Conservation (phyloP, 2,113 vertebrate species). For the Spilogale gracilis region DNA sequence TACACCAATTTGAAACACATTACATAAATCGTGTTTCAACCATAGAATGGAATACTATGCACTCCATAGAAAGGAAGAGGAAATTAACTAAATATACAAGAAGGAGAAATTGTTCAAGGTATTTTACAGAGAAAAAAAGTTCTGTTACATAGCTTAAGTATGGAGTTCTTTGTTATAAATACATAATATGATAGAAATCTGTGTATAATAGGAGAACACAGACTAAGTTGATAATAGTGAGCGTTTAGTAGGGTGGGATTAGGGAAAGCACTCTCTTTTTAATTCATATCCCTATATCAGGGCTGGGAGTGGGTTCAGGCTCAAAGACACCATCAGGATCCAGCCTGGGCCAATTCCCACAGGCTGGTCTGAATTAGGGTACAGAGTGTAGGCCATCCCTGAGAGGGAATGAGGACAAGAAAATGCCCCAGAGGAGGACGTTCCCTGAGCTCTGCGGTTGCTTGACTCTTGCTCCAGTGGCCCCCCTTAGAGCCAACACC, state of each 20-base stretch:
- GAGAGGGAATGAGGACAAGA: not conserved
- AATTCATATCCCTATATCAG: not conserved
- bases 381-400: not conserved
- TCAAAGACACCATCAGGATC: not conserved
- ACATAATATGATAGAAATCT: not conserved
- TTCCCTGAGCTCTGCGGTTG: not conserved
- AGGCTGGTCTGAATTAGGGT: not conserved
- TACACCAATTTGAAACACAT: not conserved
- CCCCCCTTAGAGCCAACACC: not conserved
- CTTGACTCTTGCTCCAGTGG: not conserved
- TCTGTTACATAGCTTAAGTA: not conserved
- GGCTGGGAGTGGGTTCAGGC: not conserved
- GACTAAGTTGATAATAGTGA: not conserved
- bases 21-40: not conserved
- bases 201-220: not conserved
- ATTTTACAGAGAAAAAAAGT: not conserved
- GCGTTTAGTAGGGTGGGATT: not conserved
- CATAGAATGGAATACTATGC: not conserved
- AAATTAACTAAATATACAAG: not conserved
- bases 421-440: not conserved
- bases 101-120: not conserved
- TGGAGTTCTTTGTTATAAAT: not conserved
- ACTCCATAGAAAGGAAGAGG: not conserved
- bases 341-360: not conserved
- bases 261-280: not conserved